Base-by-base conservation (phyloP, 2,888 invertebrate genomes). In the Heliconius hortense region DNA sequence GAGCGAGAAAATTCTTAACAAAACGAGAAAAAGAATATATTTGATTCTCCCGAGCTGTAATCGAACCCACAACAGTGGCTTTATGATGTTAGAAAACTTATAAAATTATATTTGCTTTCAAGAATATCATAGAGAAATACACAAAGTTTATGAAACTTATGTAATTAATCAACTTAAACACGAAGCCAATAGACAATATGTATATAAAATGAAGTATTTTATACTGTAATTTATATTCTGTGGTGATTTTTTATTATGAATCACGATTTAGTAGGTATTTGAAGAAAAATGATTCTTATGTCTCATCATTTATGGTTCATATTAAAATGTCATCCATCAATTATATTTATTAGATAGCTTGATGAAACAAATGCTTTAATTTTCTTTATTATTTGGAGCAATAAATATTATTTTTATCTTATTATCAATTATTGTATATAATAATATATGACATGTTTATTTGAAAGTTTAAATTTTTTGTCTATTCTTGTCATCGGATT, bases 61-160 rank as follows among this genome's bases (percentile, higher is more conserved):
- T 56, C n/a, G 10, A 56, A 56, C n/a, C 10, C 56, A 1, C 21
- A 10, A 56, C n/a, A 13, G n/a, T 56, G 8, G n/a, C 10, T n/a
- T 56, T 56, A 56, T 11, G 11, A n/a, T 56, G 8, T 56, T 56
- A 35, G 1, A 35, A 35, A 35, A 35, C 56, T 3, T 56, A n/a
- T 11, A 56, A n/a, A 26, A 26, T 26, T 60, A 7, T 62, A 28
- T 63, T 31, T 31, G 18, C 64, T 35, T 21, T 64, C n/a, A n/a
- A 64, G 35, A 39, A 13, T n/a, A n/a, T n/a, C 11, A 21, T 64
- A 35, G 35, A 13, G 13, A 39, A n/a, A 84, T 43, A 56, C 73
- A 69, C 81, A 81, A 83, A 84, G 82, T 84, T 79, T 82, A 21
- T 76, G 74, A 81, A 81, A 82, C 79, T 80, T 80, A 72, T 75